phyloP scores from a whole-genome alignment of 2,797 vertebrate species.

The Pseudochirops corinnae region DNA sequence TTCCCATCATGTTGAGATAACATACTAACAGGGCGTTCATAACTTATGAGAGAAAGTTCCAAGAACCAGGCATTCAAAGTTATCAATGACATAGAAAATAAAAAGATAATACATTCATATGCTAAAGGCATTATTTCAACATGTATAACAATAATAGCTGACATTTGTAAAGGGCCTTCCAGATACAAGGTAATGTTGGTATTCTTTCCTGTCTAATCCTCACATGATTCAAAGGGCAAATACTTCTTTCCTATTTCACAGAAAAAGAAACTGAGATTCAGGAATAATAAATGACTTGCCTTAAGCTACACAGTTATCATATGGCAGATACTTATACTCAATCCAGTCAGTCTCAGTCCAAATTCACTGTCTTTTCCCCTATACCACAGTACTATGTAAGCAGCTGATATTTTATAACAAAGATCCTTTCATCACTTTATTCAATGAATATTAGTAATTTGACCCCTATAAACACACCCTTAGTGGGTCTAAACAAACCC shows the following conservation, averaged over 20 bases:
- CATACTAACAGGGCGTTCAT: not conserved
- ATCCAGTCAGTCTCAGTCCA: not conserved
- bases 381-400: not conserved
- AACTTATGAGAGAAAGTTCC: not conserved
- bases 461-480: not conserved
- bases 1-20: not conserved
- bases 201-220: not conserved
- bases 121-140: not conserved
- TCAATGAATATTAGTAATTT: not conserved
- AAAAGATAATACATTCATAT: not conserved
- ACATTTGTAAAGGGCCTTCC: rapidly evolving
- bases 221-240: not conserved
- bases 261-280: not conserved
- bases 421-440: not conserved
- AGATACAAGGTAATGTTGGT: not conserved
- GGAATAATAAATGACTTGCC: not conserved
- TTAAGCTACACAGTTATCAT: not conserved
- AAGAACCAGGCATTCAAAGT: not conserved
- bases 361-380: not conserved
- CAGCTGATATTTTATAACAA: not conserved
- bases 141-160: not conserved
- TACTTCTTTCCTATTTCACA: not conserved
- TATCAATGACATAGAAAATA: not conserved
- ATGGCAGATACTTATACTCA: not conserved
- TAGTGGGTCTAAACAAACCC: not conserved